phyloP scores from a whole-genome alignment of 2,797 vertebrate genomes.

The Crypturellus tataupa region DNA sequence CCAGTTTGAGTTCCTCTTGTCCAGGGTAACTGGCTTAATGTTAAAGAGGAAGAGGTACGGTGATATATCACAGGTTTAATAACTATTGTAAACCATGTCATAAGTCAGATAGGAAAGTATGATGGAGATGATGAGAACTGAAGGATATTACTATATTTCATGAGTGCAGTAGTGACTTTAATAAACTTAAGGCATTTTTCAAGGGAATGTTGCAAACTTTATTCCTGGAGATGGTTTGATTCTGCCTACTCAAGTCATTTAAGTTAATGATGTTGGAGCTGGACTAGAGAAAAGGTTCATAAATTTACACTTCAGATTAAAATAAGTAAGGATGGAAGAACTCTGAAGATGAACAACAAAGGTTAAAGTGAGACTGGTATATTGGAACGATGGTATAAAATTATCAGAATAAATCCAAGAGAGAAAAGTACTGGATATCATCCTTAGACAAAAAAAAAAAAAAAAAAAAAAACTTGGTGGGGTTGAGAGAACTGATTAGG shows the following conservation, averaged over 20 bases:
- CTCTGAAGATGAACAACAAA: not conserved
- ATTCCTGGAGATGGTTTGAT: not conserved
- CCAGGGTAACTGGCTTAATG: not conserved
- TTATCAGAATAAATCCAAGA: not conserved
- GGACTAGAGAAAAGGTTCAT: not conserved
- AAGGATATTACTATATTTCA: not conserved
- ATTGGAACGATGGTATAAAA: not conserved
- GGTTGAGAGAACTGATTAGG: not conserved
- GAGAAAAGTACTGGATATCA: not conserved
- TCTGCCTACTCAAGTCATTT: not conserved
- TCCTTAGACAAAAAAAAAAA: not conserved
- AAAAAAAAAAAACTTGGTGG: not conserved
- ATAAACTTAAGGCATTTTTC: not conserved
- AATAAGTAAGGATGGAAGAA: not conserved
- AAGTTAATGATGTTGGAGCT: not conserved
- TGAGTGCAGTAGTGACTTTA: not conserved
- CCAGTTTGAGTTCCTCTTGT: slow-evolving; percentile 31
- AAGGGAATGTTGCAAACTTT: not conserved
- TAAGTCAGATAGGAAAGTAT: not conserved
- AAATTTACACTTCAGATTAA: not conserved
- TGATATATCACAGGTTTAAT: not conserved
- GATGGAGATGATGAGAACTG: not conserved
- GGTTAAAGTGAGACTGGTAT: not conserved
- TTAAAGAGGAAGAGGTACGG: not conserved
- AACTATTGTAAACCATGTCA: not conserved